A percentile compares a stretch with the other conserved stretches of the same genome.
Conservation (phyloP, 2,113 vertebrate genomes). For the Varanus komodoensis region DNA sequence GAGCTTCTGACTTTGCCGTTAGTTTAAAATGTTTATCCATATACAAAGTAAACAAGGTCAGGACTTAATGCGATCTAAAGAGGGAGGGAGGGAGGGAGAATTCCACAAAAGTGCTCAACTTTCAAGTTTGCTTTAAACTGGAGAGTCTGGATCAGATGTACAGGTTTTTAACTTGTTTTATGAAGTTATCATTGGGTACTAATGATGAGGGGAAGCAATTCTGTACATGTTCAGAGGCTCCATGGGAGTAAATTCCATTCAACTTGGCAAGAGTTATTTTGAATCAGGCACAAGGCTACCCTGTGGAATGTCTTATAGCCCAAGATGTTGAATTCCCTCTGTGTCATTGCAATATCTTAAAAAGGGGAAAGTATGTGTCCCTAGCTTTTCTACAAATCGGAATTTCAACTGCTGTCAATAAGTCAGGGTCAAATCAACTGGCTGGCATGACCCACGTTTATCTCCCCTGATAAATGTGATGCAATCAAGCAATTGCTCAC, state of each 20-base stretch:
- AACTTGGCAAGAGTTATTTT: not conserved
- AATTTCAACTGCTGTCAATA: not conserved
- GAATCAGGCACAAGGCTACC: not conserved
- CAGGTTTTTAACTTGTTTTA: too few relatives aligned
- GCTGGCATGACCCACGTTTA: not conserved
- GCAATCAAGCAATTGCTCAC: too few relatives aligned
- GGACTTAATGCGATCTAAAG: not conserved
- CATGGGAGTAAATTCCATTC: not conserved
- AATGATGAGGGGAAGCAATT: not conserved
- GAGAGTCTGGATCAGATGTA: not conserved
- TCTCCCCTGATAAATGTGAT: not conserved
- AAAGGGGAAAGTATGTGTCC: not conserved
- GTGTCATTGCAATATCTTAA: not conserved
- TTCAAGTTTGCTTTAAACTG: not conserved
- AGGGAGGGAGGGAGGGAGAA: not conserved
- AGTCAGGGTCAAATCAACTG: too few relatives aligned
- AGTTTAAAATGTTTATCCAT: constrained; percentile 46
- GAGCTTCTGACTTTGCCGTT: constrained; percentile 22
- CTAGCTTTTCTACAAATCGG: not conserved
- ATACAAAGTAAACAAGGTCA: not conserved
- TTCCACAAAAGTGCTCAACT: not conserved
- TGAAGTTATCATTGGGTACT: not conserved
- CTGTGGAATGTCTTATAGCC: not conserved
- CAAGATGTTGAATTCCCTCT: not conserved
- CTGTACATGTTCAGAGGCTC: not conserved